A percentile compares a stretch with the other conserved stretches of the same genome.
Evolutionary conservation across 1,140 invertebrate genomes (phyloP).

Genomic region (Sitobion miscanthi): DNA sequence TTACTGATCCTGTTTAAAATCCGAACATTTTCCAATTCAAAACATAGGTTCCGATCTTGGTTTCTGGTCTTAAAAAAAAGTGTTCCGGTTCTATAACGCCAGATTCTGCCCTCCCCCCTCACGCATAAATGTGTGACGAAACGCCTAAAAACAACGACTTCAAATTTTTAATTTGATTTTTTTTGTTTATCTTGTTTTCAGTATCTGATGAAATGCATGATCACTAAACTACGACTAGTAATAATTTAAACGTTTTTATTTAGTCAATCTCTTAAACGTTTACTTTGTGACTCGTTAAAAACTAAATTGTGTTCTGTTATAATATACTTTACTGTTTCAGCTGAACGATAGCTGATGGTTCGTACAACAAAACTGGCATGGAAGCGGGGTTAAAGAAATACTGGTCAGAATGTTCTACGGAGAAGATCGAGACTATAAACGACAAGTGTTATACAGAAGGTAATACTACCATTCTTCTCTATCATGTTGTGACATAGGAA

Average conservation of each 20-base stretch:
- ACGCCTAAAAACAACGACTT: background rate
- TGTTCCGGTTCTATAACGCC: background rate
- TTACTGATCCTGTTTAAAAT: background rate
- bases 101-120: too few relatives aligned
- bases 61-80: background rate
- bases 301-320: background rate
- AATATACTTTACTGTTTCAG: background rate
- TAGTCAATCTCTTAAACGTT: background rate
- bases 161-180: background rate
- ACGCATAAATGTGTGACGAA: background rate
- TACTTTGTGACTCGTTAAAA: background rate
- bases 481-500: background rate
- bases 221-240: conserved; percentile 50
- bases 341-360: background rate
- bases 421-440: conserved; percentile 14
- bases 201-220: conserved; percentile 54
- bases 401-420: conserved; percentile 19
- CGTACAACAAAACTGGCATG: conserved; percentile 39
- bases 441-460: conserved; percentile 41
- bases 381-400: background rate
- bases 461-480: background rate
- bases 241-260: background rate
- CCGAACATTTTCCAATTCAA: background rate
- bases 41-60: background rate
- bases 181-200: conserved; percentile 20